These are phyloP conservation scores for Propithecus perrieri DNA, from an alignment of 2,797 vertebrate genomes.

Conservation along the genomic window DNA sequence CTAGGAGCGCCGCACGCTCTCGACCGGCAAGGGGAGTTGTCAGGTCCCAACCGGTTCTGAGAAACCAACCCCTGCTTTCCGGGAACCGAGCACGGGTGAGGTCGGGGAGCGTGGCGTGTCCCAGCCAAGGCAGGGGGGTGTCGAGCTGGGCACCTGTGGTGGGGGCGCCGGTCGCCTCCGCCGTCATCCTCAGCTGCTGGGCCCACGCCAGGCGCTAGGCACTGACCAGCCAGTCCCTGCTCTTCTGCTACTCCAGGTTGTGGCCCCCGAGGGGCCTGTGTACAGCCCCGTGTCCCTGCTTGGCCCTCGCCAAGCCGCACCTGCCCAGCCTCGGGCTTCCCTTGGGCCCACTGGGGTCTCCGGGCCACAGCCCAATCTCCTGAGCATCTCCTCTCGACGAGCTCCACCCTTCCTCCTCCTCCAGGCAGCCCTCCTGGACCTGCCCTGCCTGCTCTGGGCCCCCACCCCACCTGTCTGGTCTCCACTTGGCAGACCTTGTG, in stretches of 20 bases:
- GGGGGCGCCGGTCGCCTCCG: accelerated
- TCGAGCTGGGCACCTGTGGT: neutral
- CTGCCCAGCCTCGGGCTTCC: neutral
- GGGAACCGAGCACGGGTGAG: accelerated
- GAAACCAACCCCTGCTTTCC: neutral
- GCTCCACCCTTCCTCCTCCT: neutral
- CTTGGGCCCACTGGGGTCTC: accelerated
- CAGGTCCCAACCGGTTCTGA: neutral
- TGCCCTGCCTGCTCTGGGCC: neutral
- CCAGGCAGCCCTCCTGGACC: neutral
- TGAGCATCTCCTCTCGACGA: accelerated
- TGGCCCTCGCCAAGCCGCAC: accelerated
- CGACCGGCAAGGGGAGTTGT: neutral
- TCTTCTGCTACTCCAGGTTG: neutral
- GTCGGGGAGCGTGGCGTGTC: neutral
- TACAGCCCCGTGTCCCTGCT: neutral
- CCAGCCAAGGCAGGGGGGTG: neutral
- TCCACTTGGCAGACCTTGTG: neutral
- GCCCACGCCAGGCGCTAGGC: neutral
- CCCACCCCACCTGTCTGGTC: neutral
- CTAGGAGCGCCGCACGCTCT: neutral
- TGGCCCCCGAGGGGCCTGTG: accelerated
- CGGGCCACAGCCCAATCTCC: no score
- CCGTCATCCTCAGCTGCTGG: neutral
- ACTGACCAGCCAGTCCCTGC: no score